A percentile compares a stretch with the other conserved stretches of the same genome.
phyloP scores from a whole-genome alignment of 92 coral and sea anemone species.

The Zoanthus sociatus region DNA sequence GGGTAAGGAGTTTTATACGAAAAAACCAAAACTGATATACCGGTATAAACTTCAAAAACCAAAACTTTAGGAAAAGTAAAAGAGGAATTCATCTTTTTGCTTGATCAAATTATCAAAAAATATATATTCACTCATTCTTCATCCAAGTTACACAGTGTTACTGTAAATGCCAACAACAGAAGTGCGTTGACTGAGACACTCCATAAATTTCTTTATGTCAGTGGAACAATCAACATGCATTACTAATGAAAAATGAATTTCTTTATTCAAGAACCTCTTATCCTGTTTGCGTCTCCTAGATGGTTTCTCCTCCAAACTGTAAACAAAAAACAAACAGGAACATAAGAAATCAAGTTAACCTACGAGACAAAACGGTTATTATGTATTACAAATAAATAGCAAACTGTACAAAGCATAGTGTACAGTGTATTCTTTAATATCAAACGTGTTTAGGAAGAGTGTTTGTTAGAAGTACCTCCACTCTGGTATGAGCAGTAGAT shows the following conservation, averaged over 20 bases:
- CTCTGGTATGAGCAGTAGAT: not conserved
- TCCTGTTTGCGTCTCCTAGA: conserved; percentile 8
- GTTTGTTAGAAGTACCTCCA: not conserved
- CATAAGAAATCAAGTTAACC: no score
- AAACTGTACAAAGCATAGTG: no score
- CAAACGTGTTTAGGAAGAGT: not conserved
- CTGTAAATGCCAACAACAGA: not conserved
- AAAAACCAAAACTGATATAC: no score
- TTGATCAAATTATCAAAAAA: no score
- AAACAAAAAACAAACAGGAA: not conserved
- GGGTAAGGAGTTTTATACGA: no score
- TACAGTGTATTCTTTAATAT: not conserved
- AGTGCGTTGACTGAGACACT: not conserved
- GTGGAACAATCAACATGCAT: not conserved
- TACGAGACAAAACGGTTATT: no score
- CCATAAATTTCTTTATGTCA: no score
- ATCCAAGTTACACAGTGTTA: not conserved
- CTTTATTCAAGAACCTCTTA: conserved; percentile 4
- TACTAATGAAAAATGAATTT: not conserved
- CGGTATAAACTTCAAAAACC: no score
- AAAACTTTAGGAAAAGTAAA: no score
- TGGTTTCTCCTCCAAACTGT: conserved; percentile 22
- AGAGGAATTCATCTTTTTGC: no score
- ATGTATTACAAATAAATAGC: no score
- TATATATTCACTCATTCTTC: not conserved